Evolutionary conservation across 23 tunicate species (phyloP).

Genomic region (Pegea sp.): DNA sequence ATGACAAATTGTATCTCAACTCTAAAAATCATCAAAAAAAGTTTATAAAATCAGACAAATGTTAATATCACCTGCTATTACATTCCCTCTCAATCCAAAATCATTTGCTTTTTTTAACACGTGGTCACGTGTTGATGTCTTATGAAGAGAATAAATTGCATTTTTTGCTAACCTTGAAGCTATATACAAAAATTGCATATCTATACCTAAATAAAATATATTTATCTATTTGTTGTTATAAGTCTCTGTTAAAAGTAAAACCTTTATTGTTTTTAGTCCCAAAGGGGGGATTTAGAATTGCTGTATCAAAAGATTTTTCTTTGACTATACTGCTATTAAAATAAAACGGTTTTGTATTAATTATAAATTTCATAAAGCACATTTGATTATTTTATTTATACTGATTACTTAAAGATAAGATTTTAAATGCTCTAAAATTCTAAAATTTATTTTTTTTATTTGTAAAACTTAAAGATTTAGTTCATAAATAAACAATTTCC

Average conservation of each 20-base stretch:
- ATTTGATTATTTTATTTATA: too few species aligned
- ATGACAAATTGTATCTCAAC: constrained; percentile 37
- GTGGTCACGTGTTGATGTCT: constrained; percentile 44
- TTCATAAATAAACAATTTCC: too few species aligned
- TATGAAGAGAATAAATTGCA: constrained; percentile 67
- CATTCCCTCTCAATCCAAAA: constrained; percentile 3
- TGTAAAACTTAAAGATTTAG: too few species aligned
- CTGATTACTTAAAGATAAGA: too few species aligned
- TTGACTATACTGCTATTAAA: not conserved
- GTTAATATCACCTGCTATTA: constrained; percentile 1
- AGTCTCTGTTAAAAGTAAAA: too few species aligned
- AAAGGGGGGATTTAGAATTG: constrained; percentile 67
- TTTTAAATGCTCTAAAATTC: too few species aligned
- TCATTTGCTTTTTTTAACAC: constrained; percentile 39
- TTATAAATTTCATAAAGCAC: too few species aligned
- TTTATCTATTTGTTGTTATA: too few species aligned
- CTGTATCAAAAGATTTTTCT: constrained; percentile 34
- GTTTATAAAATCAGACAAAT: not conserved
- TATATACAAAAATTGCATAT: constrained; percentile 29
- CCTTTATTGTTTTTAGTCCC: constrained; percentile 72
- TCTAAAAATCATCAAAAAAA: constrained; percentile 9
- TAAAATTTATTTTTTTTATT: too few species aligned
- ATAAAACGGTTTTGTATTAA: too few species aligned
- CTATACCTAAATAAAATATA: too few species aligned
- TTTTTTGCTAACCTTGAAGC: constrained; percentile 32